phyloP scores from a whole-genome alignment of 2,113 vertebrate genomes.

The Grallaria varia region DNA sequence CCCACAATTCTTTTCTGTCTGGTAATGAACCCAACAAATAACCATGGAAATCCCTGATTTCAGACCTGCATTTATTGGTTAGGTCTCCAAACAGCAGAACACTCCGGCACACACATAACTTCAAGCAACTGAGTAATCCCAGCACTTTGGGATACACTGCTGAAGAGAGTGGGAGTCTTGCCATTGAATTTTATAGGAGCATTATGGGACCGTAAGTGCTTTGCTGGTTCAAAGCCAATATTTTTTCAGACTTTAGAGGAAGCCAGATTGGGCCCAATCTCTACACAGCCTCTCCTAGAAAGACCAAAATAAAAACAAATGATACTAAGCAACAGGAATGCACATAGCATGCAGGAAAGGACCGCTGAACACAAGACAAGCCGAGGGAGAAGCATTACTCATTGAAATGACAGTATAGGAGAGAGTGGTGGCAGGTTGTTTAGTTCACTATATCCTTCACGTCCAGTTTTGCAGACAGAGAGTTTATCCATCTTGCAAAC shows the following conservation, averaged over 20 bases:
- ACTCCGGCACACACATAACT: not conserved
- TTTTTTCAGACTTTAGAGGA: slow-evolving; percentile 47
- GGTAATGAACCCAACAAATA: not conserved
- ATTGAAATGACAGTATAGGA: not conserved
- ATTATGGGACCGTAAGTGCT: slow-evolving; percentile 59
- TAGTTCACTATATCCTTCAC: not conserved
- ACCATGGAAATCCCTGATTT: not conserved
- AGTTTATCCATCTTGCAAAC: not conserved
- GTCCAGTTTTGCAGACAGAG: not conserved
- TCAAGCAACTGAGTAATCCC: slow-evolving; percentile 42
- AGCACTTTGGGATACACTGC: not conserved
- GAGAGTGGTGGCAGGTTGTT: slow-evolving; percentile 15
- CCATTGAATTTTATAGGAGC: slow-evolving; percentile 55
- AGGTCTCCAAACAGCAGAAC: not conserved
- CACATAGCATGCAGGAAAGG: not conserved
- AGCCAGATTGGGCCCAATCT: slow-evolving; percentile 27
- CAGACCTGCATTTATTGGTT: not conserved
- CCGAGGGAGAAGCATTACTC: not conserved
- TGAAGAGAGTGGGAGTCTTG: slow-evolving; percentile 48
- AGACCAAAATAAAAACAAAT: slow-evolving; percentile 63
- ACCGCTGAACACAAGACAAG: not conserved
- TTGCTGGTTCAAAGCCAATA: slow-evolving; percentile 59
- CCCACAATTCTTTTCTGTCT: not conserved
- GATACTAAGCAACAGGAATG: slow-evolving; percentile 56
- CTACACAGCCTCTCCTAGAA: slow-evolving; percentile 31